These are phyloP conservation scores for Haliclona indistincta DNA, from an alignment of 37 sponge, comb jelly and placozoan species.

Conservation along the genomic window DNA sequence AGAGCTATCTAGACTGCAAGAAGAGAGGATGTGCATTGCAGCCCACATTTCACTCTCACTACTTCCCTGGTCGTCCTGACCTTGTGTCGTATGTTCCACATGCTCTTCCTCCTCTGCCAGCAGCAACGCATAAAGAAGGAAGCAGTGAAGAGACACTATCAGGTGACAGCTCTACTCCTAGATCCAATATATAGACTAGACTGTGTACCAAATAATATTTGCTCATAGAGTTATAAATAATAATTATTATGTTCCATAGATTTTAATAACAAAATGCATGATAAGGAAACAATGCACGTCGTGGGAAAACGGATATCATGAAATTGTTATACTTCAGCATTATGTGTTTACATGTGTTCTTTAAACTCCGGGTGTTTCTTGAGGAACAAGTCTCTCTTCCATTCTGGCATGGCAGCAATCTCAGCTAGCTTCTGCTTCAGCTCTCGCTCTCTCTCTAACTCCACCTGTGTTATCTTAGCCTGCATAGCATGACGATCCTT, in stretches of 20 bases:
- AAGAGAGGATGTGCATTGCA: slow-evolving; percentile 8
- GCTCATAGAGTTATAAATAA: too few relatives aligned
- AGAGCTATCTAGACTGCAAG: slow-evolving; percentile 39
- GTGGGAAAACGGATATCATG: not conserved
- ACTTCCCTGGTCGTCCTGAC: slow-evolving; percentile 6
- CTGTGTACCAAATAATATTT: too few relatives aligned
- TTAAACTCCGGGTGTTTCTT: slow-evolving; percentile 61
- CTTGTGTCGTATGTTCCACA: slow-evolving; percentile 29
- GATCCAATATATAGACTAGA: too few relatives aligned
- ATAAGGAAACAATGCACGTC: too few relatives aligned
- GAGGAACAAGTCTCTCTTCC: slow-evolving; percentile 77
- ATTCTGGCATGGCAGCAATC: slow-evolving; percentile 82
- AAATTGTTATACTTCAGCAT: not conserved
- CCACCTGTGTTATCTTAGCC: slow-evolving; percentile 9
- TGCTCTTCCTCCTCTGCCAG: too few relatives aligned
- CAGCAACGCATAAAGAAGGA: too few relatives aligned
- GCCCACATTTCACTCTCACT: slow-evolving; percentile 36
- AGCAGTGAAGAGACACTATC: too few relatives aligned
- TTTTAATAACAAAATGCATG: too few relatives aligned
- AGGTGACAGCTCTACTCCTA: too few relatives aligned
- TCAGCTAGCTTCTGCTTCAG: slow-evolving; percentile 38
- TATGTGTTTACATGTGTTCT: not conserved
- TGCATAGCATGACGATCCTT: slow-evolving; percentile 51
- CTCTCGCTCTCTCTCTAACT: slow-evolving; percentile 13
- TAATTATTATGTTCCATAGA: too few relatives aligned